A percentile compares a stretch with the other conserved stretches of the same genome.
Evolutionary conservation across 2,113 vertebrate genomes (phyloP).

Genomic region (Atrichornis clamosus): DNA sequence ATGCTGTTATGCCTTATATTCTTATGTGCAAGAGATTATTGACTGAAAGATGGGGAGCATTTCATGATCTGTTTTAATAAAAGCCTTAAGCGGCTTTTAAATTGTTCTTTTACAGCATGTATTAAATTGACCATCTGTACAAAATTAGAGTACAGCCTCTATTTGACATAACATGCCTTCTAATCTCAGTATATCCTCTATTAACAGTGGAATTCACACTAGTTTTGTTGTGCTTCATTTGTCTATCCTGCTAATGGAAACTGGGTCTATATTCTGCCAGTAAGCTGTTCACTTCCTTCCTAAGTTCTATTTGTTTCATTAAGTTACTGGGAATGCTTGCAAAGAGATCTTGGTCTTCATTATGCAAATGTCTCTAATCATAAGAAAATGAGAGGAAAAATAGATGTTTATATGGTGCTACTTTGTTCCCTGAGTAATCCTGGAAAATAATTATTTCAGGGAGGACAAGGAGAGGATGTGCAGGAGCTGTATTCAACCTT

Average conservation of each 20-base stretch:
- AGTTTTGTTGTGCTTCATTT: background rate
- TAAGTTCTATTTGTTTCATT: background rate
- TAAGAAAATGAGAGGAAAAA: background rate
- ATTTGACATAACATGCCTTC: background rate
- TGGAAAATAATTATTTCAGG: background rate
- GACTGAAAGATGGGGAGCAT: background rate
- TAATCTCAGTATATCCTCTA: background rate
- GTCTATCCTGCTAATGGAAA: background rate
- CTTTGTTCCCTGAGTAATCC: background rate
- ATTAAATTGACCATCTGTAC: background rate
- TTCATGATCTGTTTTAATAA: background rate
- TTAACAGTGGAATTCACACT: background rate
- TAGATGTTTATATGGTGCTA: background rate
- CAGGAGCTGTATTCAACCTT: background rate
- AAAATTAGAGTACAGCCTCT: background rate
- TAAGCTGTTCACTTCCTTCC: background rate
- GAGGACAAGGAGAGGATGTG: background rate
- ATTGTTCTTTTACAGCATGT: conserved; percentile 1
- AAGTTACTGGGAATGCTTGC: background rate
- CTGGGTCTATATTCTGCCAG: background rate
- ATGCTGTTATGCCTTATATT: background rate
- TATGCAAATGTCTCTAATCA: background rate
- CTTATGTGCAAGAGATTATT: background rate
- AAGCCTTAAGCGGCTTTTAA: conserved; percentile 29
- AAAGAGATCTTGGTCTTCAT: background rate